Conservation (phyloP, 2,113 vertebrate genomes). For the Macrotis lagotis region DNA sequence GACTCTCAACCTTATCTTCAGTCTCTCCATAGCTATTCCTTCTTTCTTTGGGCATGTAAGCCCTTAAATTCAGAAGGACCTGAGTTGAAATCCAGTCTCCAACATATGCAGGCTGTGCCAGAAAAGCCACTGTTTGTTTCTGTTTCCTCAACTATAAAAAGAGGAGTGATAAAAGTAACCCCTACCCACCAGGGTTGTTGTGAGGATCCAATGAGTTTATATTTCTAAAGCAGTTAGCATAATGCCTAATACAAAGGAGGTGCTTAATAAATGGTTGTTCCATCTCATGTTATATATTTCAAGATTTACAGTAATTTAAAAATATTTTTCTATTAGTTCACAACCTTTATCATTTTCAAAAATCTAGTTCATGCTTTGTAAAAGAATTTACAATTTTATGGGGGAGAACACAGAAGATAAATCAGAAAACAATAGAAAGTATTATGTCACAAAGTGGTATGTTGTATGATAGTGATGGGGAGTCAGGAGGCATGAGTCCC, state of each 20-base stretch:
- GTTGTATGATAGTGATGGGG: not conserved
- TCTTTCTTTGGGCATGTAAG: not conserved
- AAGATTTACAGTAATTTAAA: not conserved
- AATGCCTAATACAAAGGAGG: not conserved
- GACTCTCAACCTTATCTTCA: not conserved
- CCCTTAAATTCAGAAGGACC: not conserved
- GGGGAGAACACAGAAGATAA: not conserved
- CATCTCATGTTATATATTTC: not conserved
- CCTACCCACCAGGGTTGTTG: not conserved
- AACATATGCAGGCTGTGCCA: not conserved
- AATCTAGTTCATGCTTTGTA: not conserved
- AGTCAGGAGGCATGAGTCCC: not conserved
- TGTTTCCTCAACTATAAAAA: not conserved
- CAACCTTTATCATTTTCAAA: not conserved
- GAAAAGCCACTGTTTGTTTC: not conserved
- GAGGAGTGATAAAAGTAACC: not conserved
- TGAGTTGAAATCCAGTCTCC: not conserved
- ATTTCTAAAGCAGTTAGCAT: not conserved
- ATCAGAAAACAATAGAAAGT: not conserved
- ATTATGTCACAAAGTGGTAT: not conserved
- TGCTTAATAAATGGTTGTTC: not conserved
- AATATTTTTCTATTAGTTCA: not conserved
- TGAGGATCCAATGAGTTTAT: not conserved
- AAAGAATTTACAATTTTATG: not conserved
- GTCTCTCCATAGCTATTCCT: not conserved